Conservation (phyloP, 2,113 vertebrate genomes). For the Amphiprion percula region DNA sequence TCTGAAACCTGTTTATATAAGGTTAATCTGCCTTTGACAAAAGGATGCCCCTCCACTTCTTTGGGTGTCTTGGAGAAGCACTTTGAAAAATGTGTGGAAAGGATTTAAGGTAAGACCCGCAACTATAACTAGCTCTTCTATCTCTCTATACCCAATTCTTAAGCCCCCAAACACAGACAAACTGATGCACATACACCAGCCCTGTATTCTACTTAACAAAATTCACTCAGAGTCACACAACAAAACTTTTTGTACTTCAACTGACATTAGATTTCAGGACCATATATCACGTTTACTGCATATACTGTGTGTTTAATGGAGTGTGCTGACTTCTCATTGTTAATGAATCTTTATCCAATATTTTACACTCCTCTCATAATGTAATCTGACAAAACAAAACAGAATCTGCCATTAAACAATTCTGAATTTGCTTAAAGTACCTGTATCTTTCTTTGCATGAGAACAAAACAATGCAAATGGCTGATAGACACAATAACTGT, state of each 20-base stretch:
- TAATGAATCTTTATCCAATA: background rate
- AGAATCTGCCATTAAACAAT: background rate
- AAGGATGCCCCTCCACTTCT: constrained; percentile 71
- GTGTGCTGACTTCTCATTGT: background rate
- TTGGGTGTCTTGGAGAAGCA: constrained; percentile 61
- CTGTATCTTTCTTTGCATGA: too few species aligned
- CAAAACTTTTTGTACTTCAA: constrained; percentile 50
- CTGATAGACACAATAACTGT: too few species aligned
- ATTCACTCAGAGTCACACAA: constrained; percentile 34
- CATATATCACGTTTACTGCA: background rate
- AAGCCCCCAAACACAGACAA: constrained; percentile 61
- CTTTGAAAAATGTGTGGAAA: constrained; percentile 77
- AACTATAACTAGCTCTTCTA: constrained; percentile 68
- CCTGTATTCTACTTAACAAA: constrained; percentile 57
- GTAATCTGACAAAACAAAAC: background rate
- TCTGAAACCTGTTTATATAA: constrained; percentile 76
- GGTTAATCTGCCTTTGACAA: constrained; percentile 78
- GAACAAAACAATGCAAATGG: too few species aligned
- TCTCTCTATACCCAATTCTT: constrained; percentile 61
- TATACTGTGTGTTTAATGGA: background rate
- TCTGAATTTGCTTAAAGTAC: background rate
- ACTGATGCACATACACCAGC: constrained; percentile 45
- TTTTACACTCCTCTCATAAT: background rate
- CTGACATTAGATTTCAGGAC: constrained; percentile 1
- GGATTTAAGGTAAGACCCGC: constrained; percentile 81